Evolutionary conservation across 2,888 invertebrate genomes (phyloP), one percentile per base, ranked within the genome.

Genomic region (Aleiodes leptofemur): DNA sequence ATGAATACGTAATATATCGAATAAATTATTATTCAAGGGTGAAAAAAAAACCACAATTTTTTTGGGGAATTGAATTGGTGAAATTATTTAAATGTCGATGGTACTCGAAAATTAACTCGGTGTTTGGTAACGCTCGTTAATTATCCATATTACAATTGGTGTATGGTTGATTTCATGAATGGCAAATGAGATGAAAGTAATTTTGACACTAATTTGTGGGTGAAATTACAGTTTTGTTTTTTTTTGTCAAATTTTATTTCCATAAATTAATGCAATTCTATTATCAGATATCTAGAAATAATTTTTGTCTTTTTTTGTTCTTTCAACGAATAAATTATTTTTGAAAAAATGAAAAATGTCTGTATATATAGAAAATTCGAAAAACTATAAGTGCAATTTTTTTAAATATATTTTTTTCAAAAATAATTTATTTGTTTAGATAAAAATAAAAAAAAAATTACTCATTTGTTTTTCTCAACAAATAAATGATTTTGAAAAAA

Each of bases 111-210:
- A 59, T 59, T 59, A 6, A 59, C 38, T 38, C 59, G n/a, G 34
- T 13, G 14, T 38, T 59, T 34, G 34, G 34, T 59, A 59, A 59
- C 38, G 34, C 59, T 59, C 34, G 59, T 59, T 59, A 59, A 59
- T 59, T 59, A 59, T 59, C 59, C 59, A n/a, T 38, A 59, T 59
- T 59, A 38, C 34, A 59, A 9, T 57, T 23, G 13, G 57, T n/a
- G 29, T n/a, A 38, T 34, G 34, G 34, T 34, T 11, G 34, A 59
- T 59, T 59, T 31, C 14, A 59, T 59, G 59, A 59, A 59, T 59
- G 59, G 34, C 34, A 59, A 59, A 59, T 59, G 59, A 59, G 59
- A 57, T 71, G 59, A 23, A 23, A 23, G 23, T 23, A 23, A 23
- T 23, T 23, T 23, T 23, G 23, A 23, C 23, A 48, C 43, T 57